A percentile compares a stretch with the other conserved stretches of the same genome.
Evolutionary conservation across 2,888 invertebrate genomes (phyloP).

Genomic region (Byasa hedistus): DNA sequence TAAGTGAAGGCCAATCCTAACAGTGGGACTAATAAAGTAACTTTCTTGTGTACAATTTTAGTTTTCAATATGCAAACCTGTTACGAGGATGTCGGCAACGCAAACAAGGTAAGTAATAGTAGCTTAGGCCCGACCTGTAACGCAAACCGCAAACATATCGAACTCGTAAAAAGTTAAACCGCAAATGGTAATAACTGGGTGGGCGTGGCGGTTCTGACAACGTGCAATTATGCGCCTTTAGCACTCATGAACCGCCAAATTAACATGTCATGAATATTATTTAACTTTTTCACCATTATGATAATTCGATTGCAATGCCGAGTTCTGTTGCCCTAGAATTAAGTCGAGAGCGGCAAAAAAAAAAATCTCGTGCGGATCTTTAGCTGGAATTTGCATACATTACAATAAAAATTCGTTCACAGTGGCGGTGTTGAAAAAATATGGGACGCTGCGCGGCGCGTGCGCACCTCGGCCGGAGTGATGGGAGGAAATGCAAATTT

Average conservation of each 20-base stretch:
- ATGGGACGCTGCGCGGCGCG: conserved; percentile 27
- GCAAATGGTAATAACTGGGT: conserved; percentile 28
- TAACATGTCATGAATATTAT: conserved; percentile 73
- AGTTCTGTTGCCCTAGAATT: conserved; percentile 64
- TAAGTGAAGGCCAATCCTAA: no score
- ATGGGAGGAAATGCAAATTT: conserved; percentile 18
- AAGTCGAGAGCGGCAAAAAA: conserved; percentile 47
- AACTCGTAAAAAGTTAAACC: conserved; percentile 26
- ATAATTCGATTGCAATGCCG: conserved; percentile 60
- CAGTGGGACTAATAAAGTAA: no score
- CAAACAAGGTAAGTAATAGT: conserved; percentile 11
- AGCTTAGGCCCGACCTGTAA: background rate
- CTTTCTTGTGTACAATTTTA: no score
- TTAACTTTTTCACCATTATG: conserved; percentile 71
- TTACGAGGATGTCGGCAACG: background rate
- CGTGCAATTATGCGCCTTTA: conserved; percentile 69
- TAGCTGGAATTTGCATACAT: conserved; percentile 35
- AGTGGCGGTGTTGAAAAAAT: conserved; percentile 14
- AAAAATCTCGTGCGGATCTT: conserved; percentile 47
- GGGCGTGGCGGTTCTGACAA: conserved; percentile 35
- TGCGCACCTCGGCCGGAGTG: conserved; percentile 19
- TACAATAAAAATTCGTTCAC: conserved; percentile 35
- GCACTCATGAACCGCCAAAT: conserved; percentile 64
- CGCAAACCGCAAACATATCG: conserved; percentile 10
- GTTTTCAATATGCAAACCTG: no score